These are phyloP conservation scores for Irena cyanogastra DNA, from an alignment of 2,113 vertebrate genomes.

Conservation along the genomic window DNA sequence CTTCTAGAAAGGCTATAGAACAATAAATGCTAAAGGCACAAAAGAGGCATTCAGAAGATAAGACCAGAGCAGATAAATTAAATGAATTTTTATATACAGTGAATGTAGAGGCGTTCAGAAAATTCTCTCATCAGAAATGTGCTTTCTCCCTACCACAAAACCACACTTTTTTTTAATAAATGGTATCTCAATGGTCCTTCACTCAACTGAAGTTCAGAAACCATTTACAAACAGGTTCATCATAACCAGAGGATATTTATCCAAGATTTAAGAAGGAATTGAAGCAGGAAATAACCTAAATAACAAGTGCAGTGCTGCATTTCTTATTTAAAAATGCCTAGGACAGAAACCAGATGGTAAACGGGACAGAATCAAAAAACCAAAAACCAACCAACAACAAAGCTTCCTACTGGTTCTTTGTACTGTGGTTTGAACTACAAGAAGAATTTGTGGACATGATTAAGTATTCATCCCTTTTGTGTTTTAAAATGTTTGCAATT, in stretches of 20 bases:
- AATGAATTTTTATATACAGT: neutral
- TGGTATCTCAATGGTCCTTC: neutral
- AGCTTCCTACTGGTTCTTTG: rapidly evolving
- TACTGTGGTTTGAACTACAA: neutral
- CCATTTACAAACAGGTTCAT: neutral
- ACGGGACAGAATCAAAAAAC: neutral
- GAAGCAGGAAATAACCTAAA: neutral
- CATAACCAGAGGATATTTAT: neutral
- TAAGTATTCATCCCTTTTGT: neutral
- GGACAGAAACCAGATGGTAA: neutral
- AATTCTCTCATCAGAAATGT: neutral
- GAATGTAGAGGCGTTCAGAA: neutral
- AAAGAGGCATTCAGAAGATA: neutral
- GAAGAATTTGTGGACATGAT: neutral
- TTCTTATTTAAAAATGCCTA: neutral
- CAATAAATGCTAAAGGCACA: neutral
- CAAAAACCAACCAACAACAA: neutral
- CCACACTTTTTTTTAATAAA: neutral
- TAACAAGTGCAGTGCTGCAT: neutral
- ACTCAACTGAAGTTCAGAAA: neutral
- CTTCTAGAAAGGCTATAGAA: neutral
- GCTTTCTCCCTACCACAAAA: neutral
- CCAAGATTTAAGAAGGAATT: neutral
- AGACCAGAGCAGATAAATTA: neutral
- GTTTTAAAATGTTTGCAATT: neutral